These are phyloP conservation scores for Labrus mixtus DNA, from an alignment of 2,113 vertebrate genomes.

Conservation along the genomic window DNA sequence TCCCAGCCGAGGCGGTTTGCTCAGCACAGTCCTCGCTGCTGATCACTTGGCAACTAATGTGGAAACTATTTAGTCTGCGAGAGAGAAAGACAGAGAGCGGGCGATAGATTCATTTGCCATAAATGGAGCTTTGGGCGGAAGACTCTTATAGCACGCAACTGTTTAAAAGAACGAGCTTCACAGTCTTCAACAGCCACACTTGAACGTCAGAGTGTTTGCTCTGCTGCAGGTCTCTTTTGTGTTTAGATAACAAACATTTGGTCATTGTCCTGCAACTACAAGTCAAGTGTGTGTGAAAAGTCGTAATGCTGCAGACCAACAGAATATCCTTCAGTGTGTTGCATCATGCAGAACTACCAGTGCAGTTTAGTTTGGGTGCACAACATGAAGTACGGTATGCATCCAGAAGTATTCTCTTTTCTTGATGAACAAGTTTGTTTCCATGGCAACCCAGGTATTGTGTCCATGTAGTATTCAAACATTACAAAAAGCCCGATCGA, in stretches of 20 bases:
- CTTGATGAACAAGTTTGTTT: no score
- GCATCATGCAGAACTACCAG: no score
- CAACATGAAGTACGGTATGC: no score
- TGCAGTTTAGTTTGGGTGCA: no score
- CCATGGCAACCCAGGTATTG: no score
- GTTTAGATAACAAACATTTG: constrained; percentile 31
- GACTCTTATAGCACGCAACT: constrained; percentile 37
- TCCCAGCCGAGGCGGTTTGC: constrained; percentile 3
- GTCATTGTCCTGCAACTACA: background rate
- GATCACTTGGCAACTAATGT: constrained; percentile 69
- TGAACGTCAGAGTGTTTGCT: background rate
- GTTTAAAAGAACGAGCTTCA: constrained; percentile 28
- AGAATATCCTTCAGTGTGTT: no score
- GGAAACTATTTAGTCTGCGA: constrained; percentile 72
- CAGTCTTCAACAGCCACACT: constrained; percentile 8
- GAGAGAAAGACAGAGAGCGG: constrained; percentile 20
- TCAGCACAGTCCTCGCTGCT: constrained; percentile 30
- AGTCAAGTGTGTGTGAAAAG: background rate
- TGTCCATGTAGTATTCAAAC: no score
- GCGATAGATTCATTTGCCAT: constrained; percentile 56
- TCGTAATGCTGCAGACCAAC: no score
- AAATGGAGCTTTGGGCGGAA: constrained; percentile 57
- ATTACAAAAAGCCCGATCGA: no score
- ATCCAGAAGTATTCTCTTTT: no score
- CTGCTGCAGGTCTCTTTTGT: background rate